Conservation (phyloP, 2,888 invertebrate genomes). For the Agelastica alni region DNA sequence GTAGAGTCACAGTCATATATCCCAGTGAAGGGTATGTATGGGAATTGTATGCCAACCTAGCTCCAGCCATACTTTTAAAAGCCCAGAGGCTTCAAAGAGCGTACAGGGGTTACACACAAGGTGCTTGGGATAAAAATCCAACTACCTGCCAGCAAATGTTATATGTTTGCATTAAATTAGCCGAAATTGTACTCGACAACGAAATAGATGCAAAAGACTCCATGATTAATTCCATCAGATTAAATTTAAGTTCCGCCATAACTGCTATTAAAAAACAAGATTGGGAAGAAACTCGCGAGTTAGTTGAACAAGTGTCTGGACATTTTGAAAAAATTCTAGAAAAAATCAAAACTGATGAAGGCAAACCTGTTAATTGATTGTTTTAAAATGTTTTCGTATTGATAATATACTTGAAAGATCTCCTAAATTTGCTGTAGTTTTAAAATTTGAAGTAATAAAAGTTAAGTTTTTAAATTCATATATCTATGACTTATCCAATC, state of each 20-base stretch:
- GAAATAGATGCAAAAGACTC: conserved; percentile 47
- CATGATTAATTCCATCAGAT: conserved; percentile 47
- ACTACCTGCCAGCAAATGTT: conserved; percentile 66
- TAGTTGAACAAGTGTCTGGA: conserved; percentile 47
- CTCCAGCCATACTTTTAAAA: conserved; percentile 63
- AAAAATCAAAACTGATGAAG: conserved; percentile 35
- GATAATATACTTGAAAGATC: background rate
- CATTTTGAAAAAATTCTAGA: conserved; percentile 39
- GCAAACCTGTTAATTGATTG: conserved; percentile 7
- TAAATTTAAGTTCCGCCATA: conserved; percentile 51
- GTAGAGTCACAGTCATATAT: conserved; percentile 68
- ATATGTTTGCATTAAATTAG: conserved; percentile 63
- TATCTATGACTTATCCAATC: too few relatives aligned
- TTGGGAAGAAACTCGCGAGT: conserved; percentile 48
- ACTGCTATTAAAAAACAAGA: conserved; percentile 55
- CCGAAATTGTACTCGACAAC: conserved; percentile 63
- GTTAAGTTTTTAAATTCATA: too few relatives aligned
- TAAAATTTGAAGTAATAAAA: too few relatives aligned
- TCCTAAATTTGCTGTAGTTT: background rate
- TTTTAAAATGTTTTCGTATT: conserved; percentile 6
- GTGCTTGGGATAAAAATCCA: conserved; percentile 67
- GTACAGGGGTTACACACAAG: conserved; percentile 72
- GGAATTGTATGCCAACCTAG: conserved; percentile 79
- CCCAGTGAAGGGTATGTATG: conserved; percentile 76
- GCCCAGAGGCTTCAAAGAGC: conserved; percentile 78